phyloP scores from a whole-genome alignment of 2,888 invertebrate species.

The Oxycera nigricornis region DNA sequence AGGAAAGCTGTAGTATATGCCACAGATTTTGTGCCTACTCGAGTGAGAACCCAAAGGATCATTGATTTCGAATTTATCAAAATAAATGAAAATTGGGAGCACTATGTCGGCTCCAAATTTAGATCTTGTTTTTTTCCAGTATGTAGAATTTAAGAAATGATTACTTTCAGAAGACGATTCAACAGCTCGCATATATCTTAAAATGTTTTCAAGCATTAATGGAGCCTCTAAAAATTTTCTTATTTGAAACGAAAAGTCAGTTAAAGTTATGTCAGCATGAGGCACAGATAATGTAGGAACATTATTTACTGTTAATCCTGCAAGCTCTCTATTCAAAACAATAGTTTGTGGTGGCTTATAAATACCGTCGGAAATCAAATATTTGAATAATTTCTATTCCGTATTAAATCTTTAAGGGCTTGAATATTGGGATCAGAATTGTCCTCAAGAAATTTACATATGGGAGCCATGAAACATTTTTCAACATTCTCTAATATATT shows the following conservation, averaged over 20 bases:
- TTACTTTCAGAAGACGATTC: neutral
- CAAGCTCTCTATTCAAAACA: neutral
- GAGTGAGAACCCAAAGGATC: no score
- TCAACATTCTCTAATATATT: neutral
- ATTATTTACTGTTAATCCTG: no score
- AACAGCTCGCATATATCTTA: no score
- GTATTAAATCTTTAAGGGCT: neutral
- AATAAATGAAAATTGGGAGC: no score
- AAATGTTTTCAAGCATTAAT: no score
- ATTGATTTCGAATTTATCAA: no score
- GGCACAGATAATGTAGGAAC: neutral
- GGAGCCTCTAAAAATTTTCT: neutral
- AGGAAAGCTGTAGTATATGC: no score
- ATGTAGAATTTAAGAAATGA: neutral
- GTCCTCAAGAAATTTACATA: neutral
- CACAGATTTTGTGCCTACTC: neutral
- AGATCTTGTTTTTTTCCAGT: neutral
- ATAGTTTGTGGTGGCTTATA: neutral
- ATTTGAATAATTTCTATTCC: neutral
- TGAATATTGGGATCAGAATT: neutral
- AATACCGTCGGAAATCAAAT: neutral
- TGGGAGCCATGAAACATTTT: neutral
- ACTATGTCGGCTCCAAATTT: no score
- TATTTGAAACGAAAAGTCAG: no score
- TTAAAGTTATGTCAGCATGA: neutral